These are phyloP conservation scores for Kuschelorhynchus macadamiae DNA, from an alignment of 2,888 invertebrate species.

Conservation along the genomic window DNA sequence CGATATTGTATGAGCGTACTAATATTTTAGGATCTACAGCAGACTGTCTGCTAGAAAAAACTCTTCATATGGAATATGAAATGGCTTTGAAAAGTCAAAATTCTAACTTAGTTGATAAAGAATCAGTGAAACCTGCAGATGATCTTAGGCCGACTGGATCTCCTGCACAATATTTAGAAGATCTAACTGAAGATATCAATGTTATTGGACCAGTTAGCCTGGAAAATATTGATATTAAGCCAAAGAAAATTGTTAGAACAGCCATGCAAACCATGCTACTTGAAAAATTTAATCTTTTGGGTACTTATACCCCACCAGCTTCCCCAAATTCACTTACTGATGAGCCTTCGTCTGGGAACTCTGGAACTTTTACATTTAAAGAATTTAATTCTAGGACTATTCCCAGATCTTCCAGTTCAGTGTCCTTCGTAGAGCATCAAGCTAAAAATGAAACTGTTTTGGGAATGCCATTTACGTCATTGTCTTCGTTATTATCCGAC, in stretches of 20 bases:
- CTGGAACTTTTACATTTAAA: slow-evolving; percentile 35
- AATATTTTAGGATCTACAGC: slow-evolving; percentile 21
- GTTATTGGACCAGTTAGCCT: slow-evolving; percentile 55
- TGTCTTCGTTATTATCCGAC: slow-evolving; percentile 51
- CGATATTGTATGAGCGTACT: slow-evolving; percentile 34
- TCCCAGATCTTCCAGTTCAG: slow-evolving; percentile 52
- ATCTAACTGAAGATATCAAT: slow-evolving; percentile 28
- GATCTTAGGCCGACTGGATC: not conserved
- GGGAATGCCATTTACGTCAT: slow-evolving; percentile 71
- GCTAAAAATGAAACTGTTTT: slow-evolving; percentile 69
- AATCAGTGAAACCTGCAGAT: not conserved
- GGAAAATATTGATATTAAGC: slow-evolving; percentile 35
- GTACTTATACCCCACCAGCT: slow-evolving; percentile 60
- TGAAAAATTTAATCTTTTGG: slow-evolving; percentile 63
- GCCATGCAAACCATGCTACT: slow-evolving; percentile 65
- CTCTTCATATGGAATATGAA: not conserved
- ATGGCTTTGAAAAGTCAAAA: no score
- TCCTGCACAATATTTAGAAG: not conserved
- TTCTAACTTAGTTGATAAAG: not conserved
- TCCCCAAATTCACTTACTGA: slow-evolving; percentile 52
- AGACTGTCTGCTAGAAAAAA: not conserved
- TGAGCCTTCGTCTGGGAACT: not conserved
- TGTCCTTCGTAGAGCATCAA: slow-evolving; percentile 62
- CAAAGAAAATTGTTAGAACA: slow-evolving; percentile 53
- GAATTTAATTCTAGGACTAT: slow-evolving; percentile 30